Percentiles rank a stretch among this genome's conserved stretches.
Conservation (phyloP, 2,888 invertebrate species). For the Tuberolachnus salignus region DNA sequence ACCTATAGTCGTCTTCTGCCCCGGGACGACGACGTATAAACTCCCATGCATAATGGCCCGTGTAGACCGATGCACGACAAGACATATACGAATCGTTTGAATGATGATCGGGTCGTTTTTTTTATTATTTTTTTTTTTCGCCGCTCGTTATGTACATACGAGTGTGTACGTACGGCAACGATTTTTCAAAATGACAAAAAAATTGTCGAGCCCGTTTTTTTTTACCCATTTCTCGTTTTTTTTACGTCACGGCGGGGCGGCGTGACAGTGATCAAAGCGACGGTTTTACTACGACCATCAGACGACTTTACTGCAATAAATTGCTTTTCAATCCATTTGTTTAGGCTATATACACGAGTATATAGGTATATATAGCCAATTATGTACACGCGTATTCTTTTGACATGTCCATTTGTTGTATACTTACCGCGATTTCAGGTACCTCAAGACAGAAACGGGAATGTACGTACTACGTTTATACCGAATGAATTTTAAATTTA, state of each 20-base stretch:
- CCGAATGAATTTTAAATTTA: too few species aligned
- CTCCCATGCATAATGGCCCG: constrained; percentile 6
- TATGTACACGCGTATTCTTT: constrained; percentile 4
- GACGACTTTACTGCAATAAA: constrained; percentile 3
- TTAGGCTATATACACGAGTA: too few species aligned
- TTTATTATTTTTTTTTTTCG: constrained; percentile 11
- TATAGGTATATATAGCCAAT: neutral
- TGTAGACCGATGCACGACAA: neutral
- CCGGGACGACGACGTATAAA: neutral
- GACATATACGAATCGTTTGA: constrained; percentile 11
- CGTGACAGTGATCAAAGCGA: constrained; percentile 16
- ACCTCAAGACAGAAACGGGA: too few species aligned
- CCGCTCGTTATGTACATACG: neutral
- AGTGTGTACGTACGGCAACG: neutral
- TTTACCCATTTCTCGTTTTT: constrained; percentile 20
- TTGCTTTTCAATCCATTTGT: constrained; percentile 14
- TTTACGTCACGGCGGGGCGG: neutral
- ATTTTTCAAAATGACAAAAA: constrained; percentile 45
- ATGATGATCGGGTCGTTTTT: constrained; percentile 32
- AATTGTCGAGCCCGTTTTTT: neutral
- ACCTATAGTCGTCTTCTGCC: neutral
- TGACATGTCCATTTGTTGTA: constrained; percentile 9
- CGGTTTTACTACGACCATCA: neutral
- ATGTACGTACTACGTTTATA: too few species aligned
- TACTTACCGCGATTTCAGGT: neutral